Percentiles rank a stretch among this genome's conserved stretches.
Evolutionary conservation across 2,888 invertebrate species (phyloP).

Genomic region (Drosophila histrio): DNA sequence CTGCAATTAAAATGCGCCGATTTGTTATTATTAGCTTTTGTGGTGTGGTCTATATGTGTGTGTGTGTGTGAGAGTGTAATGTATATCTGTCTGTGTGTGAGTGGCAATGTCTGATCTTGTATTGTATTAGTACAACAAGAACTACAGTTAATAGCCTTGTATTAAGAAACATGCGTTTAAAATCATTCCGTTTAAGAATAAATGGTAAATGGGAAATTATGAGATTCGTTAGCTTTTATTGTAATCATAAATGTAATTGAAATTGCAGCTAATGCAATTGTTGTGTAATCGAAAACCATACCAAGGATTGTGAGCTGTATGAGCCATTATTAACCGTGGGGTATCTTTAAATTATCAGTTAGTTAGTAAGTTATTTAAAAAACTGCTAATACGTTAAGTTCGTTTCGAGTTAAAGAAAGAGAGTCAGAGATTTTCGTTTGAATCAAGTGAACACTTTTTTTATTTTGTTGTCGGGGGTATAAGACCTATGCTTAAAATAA

Average conservation of each 20-base stretch:
- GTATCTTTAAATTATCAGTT: not conserved
- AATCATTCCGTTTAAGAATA: no score
- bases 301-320: not conserved
- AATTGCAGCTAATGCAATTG: slow-evolving; percentile 10
- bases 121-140: not conserved
- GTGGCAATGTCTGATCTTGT: not conserved
- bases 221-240: slow-evolving; percentile 21
- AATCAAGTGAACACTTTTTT: slow-evolving; percentile 3
- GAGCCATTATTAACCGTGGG: not conserved
- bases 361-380: not conserved
- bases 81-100: not conserved
- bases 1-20: slow-evolving; percentile 63
- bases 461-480: not conserved
- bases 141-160: not conserved
- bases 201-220: slow-evolving; percentile 41
- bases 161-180: not conserved
- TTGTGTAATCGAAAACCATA: not conserved
- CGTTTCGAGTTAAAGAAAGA: not conserved
- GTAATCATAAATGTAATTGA: not conserved
- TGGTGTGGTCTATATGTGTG: slow-evolving; percentile 24
- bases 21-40: slow-evolving; percentile 47
- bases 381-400: not conserved
- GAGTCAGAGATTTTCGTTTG: not conserved
- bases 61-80: slow-evolving; percentile 1
- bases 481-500: slow-evolving; percentile 24